Evolutionary conservation across 2,888 invertebrate species (phyloP).

Genomic region (Thereva unica): DNA sequence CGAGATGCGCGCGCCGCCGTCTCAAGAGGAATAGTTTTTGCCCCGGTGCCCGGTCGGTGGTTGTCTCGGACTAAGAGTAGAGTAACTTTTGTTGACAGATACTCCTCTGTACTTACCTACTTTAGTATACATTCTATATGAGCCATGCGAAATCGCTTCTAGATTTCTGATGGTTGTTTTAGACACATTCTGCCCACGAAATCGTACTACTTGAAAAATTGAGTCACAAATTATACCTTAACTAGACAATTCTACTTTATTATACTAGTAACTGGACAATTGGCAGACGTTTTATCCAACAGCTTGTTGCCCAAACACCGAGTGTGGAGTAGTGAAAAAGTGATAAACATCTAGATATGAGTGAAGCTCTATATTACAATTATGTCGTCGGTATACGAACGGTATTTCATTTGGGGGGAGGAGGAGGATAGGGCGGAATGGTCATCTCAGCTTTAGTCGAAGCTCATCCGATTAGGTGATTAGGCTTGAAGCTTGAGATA

Average conservation of each 20-base stretch:
- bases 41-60: too few relatives aligned
- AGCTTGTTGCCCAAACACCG: conserved; percentile 27
- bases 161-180: too few relatives aligned
- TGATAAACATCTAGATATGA: conserved; percentile 9
- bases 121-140: too few relatives aligned
- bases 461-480: too few relatives aligned
- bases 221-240: conserved; percentile 42
- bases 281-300: conserved; percentile 40
- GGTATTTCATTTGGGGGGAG: conserved; percentile 23
- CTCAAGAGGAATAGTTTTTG: too few relatives aligned
- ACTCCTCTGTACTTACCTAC: too few relatives aligned
- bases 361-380: neutral
- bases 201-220: conserved; percentile 40
- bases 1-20: too few relatives aligned
- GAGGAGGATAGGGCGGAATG: neutral
- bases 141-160: too few relatives aligned
- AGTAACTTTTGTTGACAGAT: too few relatives aligned
- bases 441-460: too few relatives aligned
- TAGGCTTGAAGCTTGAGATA: too few relatives aligned
- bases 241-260: conserved; percentile 42
- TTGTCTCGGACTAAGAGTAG: too few relatives aligned
- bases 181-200: neutral
- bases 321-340: conserved; percentile 16
- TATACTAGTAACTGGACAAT: conserved; percentile 40
- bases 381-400: neutral